Base-by-base conservation (phyloP, 2,797 vertebrate species). In the Varecia variegata region DNA sequence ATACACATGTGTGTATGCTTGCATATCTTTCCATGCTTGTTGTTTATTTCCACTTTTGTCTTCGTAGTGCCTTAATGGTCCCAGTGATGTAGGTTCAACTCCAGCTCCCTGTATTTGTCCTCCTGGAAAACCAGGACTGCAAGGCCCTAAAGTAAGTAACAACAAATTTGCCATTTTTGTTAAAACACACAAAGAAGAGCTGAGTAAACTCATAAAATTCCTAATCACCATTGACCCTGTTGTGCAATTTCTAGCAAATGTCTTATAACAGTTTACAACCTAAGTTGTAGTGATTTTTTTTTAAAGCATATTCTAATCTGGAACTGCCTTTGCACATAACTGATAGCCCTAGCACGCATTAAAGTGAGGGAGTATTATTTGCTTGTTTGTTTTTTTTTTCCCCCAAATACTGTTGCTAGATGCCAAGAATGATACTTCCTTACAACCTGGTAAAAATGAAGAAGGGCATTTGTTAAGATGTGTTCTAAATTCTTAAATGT, bases 81-180 rank as follows among this genome's bases (percentile, higher is more conserved):
- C 99, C 93, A 99, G 99, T 97, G 99, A 99, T 58, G 96, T 98
- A 77, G 99, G 99, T 93, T 99, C 99, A 43, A 99, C 99, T 9
- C 98, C 98, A 82, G 98, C 99, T 93, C 99, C 99, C 10, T 99
- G 99, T 97, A 60, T 98, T 90, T 99, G 99, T 97, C 99, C 99
- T 6, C 99, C 99, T 13, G 99, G 99, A 97, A 98, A 99, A 76
- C 98, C 99, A 95, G 99, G 99, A 98, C 97, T 97, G 91, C 98
- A 98, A 96, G 99, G 99, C 93, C 98, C 98, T 88, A 99, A 99
- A 99, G 99, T 99, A 95, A 99, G 98, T 98, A 47, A 79, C 15
- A 23, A 10, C 9, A 7, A 52, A n/a, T 8, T 15, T 67, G 5
- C 43, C n/a, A 3, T 11, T 65, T 81, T 96, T 95, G 27, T 88